Evolutionary conservation across 2,888 invertebrate species (phyloP).

Genomic region (Monoplex corrugatus): DNA sequence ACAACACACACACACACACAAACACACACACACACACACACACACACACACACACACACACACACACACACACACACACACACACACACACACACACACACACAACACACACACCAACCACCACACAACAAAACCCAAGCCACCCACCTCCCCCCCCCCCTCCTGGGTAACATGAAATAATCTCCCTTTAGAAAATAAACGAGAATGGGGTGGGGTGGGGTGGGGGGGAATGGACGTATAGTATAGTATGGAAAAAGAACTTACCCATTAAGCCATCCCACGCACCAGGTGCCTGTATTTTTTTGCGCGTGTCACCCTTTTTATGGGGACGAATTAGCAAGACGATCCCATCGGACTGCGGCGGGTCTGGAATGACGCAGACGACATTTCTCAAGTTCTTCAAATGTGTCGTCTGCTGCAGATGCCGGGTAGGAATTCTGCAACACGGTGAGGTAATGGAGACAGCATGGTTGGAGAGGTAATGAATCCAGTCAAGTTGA

Average conservation of each 20-base stretch:
- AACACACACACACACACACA: too few relatives aligned
- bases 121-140: too few relatives aligned
- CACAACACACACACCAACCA: background rate
- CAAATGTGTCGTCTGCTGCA: constrained; percentile 48
- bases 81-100: background rate
- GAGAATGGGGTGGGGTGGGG: too few relatives aligned
- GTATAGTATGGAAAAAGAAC: background rate
- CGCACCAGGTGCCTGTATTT: background rate
- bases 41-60: too few relatives aligned
- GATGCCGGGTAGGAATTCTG: constrained; percentile 32
- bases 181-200: too few relatives aligned
- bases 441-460: constrained; percentile 35
- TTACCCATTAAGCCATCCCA: background rate
- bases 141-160: background rate
- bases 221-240: too few relatives aligned
- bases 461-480: constrained; percentile 17
- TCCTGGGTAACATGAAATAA: too few relatives aligned
- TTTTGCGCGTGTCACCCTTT: constrained; percentile 46
- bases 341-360: constrained; percentile 35
- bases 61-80: too few relatives aligned
- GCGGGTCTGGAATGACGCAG: constrained; percentile 45
- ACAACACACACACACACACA: too few relatives aligned
- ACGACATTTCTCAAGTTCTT: constrained; percentile 48
- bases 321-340: constrained; percentile 43
- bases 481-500: constrained; percentile 38